A percentile compares a stretch with the other conserved stretches of the same genome.
These are phyloP conservation scores for Charaxes varanes DNA, from an alignment of 1,140 invertebrate species.

Conservation along the genomic window DNA sequence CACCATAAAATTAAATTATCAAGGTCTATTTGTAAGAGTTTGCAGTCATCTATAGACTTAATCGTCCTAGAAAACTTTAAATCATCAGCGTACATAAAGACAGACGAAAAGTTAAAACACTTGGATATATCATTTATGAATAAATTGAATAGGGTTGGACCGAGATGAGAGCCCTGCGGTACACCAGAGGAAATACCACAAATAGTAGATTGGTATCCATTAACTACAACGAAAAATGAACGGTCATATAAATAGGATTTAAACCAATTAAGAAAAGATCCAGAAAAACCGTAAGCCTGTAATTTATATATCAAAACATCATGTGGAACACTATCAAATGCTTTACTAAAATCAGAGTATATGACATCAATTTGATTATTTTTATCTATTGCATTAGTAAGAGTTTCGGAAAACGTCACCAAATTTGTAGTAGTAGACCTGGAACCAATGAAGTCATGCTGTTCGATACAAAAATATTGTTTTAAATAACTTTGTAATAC, in stretches of 20 bases:
- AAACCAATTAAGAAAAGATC: constrained; percentile 4
- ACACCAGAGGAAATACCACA: constrained; percentile 14
- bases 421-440: constrained; percentile 14
- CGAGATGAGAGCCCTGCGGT: constrained; percentile 23
- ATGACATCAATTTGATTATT: constrained; percentile 14
- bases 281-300: constrained; percentile 10
- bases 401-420: constrained; percentile 7
- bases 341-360: constrained; percentile 17
- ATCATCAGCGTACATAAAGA: constrained; percentile 22
- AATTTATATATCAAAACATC: constrained; percentile 10
- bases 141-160: constrained; percentile 17
- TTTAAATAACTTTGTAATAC: constrained; percentile 13
- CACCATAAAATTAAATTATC: constrained; percentile 16
- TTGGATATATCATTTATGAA: constrained; percentile 21
- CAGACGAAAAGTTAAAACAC: constrained; percentile 8
- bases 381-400: constrained; percentile 8
- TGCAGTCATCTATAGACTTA: background rate
- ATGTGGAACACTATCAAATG: constrained; percentile 13
- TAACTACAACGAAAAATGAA: constrained; percentile 15
- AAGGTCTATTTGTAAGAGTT: constrained; percentile 8
- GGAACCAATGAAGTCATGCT: constrained; percentile 14
- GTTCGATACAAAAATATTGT: constrained; percentile 8
- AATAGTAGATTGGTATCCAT: constrained; percentile 12
- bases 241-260: constrained; percentile 10
- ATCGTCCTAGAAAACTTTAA: constrained; percentile 17